Conservation (phyloP, 2,797 vertebrate genomes). For the Periparus ater region DNA sequence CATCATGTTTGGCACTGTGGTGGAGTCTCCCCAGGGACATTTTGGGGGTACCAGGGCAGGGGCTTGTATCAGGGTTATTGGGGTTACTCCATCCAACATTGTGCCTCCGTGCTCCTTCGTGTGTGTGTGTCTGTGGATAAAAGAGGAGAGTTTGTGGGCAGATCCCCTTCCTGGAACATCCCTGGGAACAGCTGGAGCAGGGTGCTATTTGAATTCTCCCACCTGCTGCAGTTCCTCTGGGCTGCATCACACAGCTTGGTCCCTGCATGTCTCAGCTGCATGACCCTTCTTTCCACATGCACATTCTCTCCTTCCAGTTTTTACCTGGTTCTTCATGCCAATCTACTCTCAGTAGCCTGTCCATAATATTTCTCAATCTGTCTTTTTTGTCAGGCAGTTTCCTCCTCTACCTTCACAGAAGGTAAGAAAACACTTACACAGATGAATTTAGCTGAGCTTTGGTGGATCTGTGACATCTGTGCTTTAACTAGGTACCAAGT, state of each 20-base stretch:
- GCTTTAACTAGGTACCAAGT: not conserved
- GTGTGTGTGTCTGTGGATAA: not conserved
- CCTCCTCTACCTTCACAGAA: not conserved
- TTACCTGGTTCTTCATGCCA: not conserved
- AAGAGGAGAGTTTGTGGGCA: not conserved
- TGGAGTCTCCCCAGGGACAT: not conserved
- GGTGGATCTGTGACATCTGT: not conserved
- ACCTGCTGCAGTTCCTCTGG: not conserved
- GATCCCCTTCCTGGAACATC: rapidly evolving
- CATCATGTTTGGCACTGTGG: not conserved
- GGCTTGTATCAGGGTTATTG: not conserved
- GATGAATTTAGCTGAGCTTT: not conserved
- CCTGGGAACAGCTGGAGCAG: not conserved
- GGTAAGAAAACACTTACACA: not conserved
- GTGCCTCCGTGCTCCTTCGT: not conserved
- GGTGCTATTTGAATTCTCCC: not conserved
- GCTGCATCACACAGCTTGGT: rapidly evolving
- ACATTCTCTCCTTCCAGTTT: not conserved
- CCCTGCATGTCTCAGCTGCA: not conserved
- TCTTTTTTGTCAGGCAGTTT: not conserved
- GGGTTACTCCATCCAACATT: rapidly evolving
- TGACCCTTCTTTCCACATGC: not conserved
- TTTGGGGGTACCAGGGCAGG: not conserved
- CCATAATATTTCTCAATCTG: not conserved
- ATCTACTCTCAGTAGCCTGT: not conserved